phyloP scores from a whole-genome alignment of 2,888 invertebrate genomes.

The Taenaris catops region DNA sequence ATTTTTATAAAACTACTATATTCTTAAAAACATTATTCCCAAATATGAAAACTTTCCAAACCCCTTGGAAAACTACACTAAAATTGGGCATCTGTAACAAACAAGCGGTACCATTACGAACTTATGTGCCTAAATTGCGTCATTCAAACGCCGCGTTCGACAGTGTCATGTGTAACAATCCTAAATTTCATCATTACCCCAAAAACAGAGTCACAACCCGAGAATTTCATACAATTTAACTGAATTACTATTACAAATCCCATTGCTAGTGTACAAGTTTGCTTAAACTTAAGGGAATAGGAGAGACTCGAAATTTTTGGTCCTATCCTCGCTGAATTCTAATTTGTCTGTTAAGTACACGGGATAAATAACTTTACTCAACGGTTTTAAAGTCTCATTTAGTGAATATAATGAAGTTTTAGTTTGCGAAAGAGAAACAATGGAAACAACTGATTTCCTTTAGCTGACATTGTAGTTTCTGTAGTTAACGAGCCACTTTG shows the following conservation, averaged over 20 bases:
- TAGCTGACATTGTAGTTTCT: constrained; percentile 9
- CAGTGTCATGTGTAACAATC: constrained; percentile 11
- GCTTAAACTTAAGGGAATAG: constrained; percentile 19
- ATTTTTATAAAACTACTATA: too few species aligned
- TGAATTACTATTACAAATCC: constrained; percentile 21
- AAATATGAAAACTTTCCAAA: constrained; percentile 1
- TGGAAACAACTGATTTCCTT: constrained; percentile 15
- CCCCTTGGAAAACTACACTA: not conserved
- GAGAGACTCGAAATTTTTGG: constrained; percentile 14
- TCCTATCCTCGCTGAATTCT: constrained; percentile 19
- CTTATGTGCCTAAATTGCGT: constrained; percentile 11
- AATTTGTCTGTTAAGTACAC: constrained; percentile 9
- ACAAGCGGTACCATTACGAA: constrained; percentile 6
- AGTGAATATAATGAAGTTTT: constrained; percentile 6
- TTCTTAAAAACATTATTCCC: too few species aligned
- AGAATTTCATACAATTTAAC: constrained; percentile 22
- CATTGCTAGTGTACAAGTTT: constrained; percentile 17
- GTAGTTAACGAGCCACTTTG: constrained; percentile 13
- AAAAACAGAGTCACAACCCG: constrained; percentile 15
- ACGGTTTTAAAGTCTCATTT: constrained; percentile 16
- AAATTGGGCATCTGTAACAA: constrained; percentile 3
- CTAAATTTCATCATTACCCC: constrained; percentile 18
- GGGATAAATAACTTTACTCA: constrained; percentile 12
- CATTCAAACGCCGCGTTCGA: constrained; percentile 12
- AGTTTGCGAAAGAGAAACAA: constrained; percentile 16